Evolutionary conservation across 2,797 vertebrate genomes (phyloP).

Genomic region (Poecile montanus): DNA sequence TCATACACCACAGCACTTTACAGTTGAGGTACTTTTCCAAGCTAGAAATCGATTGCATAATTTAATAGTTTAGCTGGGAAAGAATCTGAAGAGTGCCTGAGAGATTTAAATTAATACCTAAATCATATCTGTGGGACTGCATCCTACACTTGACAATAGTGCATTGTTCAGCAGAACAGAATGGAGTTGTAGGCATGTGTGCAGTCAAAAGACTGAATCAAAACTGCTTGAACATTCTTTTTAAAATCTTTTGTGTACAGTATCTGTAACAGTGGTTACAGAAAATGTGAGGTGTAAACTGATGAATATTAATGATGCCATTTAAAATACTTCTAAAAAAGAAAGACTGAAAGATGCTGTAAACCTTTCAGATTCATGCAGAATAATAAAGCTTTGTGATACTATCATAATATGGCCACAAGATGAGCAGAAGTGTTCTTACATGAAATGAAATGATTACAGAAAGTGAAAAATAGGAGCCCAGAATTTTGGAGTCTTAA

Average conservation of each 20-base stretch:
- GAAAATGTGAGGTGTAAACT: neutral
- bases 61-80: conserved; percentile 61
- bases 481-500: neutral
- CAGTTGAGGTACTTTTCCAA: conserved; percentile 55
- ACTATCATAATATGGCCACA: neutral
- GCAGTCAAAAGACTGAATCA: conserved; percentile 25
- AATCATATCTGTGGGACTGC: conserved; percentile 51
- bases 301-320: neutral
- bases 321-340: neutral
- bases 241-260: neutral
- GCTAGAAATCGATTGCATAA: conserved; percentile 63
- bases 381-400: neutral
- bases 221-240: neutral
- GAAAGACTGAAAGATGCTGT: neutral
- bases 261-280: neutral
- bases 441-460: neutral
- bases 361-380: neutral
- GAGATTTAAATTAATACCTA: conserved; percentile 64
- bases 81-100: neutral
- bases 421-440: neutral
- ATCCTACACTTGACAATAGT: conserved; percentile 27
- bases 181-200: conserved; percentile 14
- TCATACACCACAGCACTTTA: conserved; percentile 60
- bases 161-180: conserved; percentile 49
- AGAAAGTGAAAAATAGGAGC: neutral